These are phyloP conservation scores for Cephus pygmeus DNA, from an alignment of 2,888 invertebrate species.

Conservation along the genomic window DNA sequence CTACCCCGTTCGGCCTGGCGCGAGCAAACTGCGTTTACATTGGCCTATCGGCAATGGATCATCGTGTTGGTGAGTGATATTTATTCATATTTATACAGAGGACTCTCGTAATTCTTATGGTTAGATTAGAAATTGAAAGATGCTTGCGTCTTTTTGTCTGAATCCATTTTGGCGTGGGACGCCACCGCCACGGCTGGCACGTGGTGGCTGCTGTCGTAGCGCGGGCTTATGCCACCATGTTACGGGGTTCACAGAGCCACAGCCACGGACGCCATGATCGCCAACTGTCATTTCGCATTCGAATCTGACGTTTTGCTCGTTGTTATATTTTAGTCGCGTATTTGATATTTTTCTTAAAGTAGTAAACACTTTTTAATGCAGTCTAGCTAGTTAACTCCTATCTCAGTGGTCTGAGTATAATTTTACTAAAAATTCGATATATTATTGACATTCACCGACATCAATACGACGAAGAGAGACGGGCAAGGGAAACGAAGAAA, in stretches of 20 bases:
- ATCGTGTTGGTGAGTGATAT: constrained; percentile 43
- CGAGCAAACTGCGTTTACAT: constrained; percentile 37
- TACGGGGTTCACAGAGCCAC: constrained; percentile 44
- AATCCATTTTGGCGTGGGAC: constrained; percentile 28
- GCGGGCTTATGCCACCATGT: constrained; percentile 36
- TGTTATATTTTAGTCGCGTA: neutral
- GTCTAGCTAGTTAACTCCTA: neutral
- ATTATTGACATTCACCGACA: neutral
- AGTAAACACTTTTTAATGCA: neutral
- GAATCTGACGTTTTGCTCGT: constrained; percentile 6
- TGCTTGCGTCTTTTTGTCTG: neutral
- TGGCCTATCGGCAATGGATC: constrained; percentile 44
- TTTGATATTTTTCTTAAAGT: neutral
- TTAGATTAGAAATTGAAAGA: neutral
- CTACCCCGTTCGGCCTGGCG: constrained; percentile 34
- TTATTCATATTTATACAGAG: constrained; percentile 3
- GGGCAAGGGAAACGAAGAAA: neutral
- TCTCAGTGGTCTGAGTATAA: neutral
- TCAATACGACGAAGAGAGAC: neutral
- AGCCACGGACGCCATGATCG: constrained; percentile 38
- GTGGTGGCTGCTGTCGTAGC: constrained; percentile 44
- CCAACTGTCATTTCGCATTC: constrained; percentile 45
- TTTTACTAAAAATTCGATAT: neutral
- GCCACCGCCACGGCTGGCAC: constrained; percentile 43
- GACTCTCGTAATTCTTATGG: neutral